Base-by-base conservation (phyloP, 2,113 vertebrate species). In the Labeo catla region DNA sequence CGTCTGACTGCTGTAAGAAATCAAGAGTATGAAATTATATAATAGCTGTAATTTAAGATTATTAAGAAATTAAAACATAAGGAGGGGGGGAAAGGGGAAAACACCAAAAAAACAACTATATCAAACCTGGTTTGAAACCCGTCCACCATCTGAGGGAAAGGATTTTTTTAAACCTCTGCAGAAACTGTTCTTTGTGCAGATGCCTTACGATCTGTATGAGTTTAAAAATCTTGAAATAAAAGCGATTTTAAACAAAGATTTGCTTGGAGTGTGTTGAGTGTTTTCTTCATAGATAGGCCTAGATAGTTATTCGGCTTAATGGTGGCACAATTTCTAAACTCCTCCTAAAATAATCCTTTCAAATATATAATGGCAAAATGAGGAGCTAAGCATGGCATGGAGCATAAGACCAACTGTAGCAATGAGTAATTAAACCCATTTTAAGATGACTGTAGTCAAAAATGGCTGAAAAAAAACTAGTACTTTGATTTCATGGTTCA, bases 1-100 rank as follows among this genome's bases (percentile, higher is more conserved):
- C 92, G 94, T 95, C 95, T 95, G 94, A 95, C 94, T 91, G 93
- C 91, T 94, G 95, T 93, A 92, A 95, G 92, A 93, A 94, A 89
- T 95, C 81, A 95, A 94, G 91, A 90, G 90, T 91, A 89, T 90
- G 59, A 90, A 88, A 85, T 87, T 86, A 87, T 86, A 84, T 79
- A 88, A 87, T 86, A 91, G 84, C 36, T 88, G 89, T 91, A 87
- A 89, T 91, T 90, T 90, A 89, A 92, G 86, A 89, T 84, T 90
- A 87, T 89, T 87, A 83, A 84, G 73, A 70, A 83, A 73, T 73
- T 78, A 81, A 84, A 73, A 84, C 81, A 82, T 86, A 83, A 72
- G 81, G 68, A 81, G 72, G 28, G 39, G 11, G 78, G 10, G 19
- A 2, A 7, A 9, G 45, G 39, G 66, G 43, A 87, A 87, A 86